A percentile compares a stretch with the other conserved stretches of the same genome.
phyloP scores from a whole-genome alignment of 1,140 invertebrate genomes.

The Thaumatotibia leucotreta region DNA sequence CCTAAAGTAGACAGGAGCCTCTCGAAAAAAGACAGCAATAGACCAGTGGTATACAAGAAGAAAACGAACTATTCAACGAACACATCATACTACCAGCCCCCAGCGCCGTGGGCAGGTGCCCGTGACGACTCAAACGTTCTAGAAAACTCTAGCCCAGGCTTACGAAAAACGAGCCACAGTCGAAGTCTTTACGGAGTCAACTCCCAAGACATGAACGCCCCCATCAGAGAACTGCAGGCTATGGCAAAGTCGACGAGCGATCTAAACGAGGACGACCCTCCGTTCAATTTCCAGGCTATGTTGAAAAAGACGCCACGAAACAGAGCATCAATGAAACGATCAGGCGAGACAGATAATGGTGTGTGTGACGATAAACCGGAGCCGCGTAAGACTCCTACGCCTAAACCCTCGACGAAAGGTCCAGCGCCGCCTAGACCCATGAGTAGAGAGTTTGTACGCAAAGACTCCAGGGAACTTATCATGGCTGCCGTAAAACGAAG shows the following conservation, averaged over 20 bases:
- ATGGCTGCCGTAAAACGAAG: slow-evolving; percentile 44
- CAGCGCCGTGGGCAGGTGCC: slow-evolving; percentile 67
- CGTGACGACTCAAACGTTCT: slow-evolving; percentile 44
- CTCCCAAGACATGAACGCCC: slow-evolving; percentile 60
- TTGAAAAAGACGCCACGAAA: slow-evolving; percentile 87
- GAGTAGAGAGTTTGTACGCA: slow-evolving; percentile 51
- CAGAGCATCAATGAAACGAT: slow-evolving; percentile 82
- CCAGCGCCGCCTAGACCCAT: slow-evolving; percentile 57
- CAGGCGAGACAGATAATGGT: slow-evolving; percentile 48
- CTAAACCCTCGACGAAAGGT: slow-evolving; percentile 42
- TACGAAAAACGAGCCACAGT: slow-evolving; percentile 33
- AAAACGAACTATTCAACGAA: slow-evolving; percentile 50
- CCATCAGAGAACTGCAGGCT: slow-evolving; percentile 76
- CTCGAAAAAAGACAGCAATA: slow-evolving; percentile 30
- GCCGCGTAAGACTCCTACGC: not conserved
- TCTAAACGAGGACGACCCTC: slow-evolving; percentile 80
- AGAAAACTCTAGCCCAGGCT: slow-evolving; percentile 35
- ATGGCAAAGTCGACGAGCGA: slow-evolving; percentile 57
- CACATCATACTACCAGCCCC: slow-evolving; percentile 74
- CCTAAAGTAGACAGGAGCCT: slow-evolving; percentile 12
- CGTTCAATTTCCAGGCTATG: slow-evolving; percentile 92
- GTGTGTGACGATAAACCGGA: slow-evolving; percentile 32
- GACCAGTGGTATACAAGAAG: slow-evolving; percentile 67
- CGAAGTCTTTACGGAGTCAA: slow-evolving; percentile 52
- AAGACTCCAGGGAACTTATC: slow-evolving; percentile 41